Percentiles rank a stretch among this genome's conserved stretches.
phyloP scores from a whole-genome alignment of 1,140 invertebrate genomes.

The Pogonomyrmex californicus region DNA sequence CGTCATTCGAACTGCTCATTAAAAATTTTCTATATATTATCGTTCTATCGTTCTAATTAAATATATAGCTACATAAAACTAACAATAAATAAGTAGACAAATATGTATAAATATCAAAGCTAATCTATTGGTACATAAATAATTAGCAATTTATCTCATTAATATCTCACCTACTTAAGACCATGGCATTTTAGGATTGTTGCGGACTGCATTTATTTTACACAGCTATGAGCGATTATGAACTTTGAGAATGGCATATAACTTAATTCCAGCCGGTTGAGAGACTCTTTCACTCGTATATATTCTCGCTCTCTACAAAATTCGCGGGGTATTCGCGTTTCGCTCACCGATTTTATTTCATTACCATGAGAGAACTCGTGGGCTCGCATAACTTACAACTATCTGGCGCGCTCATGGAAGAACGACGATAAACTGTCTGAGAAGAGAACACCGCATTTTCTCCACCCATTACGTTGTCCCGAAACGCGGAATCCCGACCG shows the following conservation, averaged over 20 bases:
- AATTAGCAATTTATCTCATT: neutral
- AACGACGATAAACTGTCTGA: slow-evolving; percentile 45
- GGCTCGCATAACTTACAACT: slow-evolving; percentile 51
- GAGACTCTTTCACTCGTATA: neutral
- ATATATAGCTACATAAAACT: neutral
- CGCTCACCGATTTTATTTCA: slow-evolving; percentile 45
- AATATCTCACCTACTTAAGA: neutral
- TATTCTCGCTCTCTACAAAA: neutral
- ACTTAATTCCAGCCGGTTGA: neutral
- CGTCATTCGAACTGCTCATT: no score
- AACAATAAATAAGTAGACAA: neutral
- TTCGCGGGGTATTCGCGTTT: slow-evolving; percentile 31
- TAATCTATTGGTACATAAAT: neutral
- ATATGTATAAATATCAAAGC: neutral
- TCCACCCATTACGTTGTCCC: slow-evolving; percentile 39
- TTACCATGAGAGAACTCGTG: slow-evolving; percentile 46
- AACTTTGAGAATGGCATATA: neutral
- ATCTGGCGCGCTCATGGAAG: slow-evolving; percentile 25
- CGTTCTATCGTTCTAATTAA: neutral
- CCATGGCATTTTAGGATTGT: neutral
- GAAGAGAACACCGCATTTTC: slow-evolving; percentile 42
- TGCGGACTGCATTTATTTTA: neutral
- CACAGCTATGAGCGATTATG: neutral
- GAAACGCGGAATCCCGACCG: slow-evolving; percentile 30
- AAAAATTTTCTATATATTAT: neutral